phyloP scores from a whole-genome alignment of 2,113 vertebrate genomes.

The Athene noctua region DNA sequence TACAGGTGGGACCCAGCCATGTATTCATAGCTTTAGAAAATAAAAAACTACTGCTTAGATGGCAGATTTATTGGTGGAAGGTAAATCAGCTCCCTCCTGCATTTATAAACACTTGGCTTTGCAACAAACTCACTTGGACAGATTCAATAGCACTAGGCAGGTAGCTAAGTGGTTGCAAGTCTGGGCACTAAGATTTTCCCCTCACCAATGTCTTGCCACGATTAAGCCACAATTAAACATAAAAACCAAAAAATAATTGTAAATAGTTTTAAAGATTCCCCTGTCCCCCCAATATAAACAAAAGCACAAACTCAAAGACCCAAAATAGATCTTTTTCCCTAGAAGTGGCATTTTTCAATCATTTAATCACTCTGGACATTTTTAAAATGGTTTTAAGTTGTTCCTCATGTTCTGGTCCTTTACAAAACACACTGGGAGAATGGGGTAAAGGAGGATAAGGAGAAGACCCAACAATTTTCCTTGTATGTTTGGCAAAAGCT shows the following conservation, averaged over 20 bases:
- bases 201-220: fast-evolving
- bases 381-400: neutral
- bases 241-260: neutral
- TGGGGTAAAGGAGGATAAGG: neutral
- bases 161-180: neutral
- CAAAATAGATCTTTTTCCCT: neutral
- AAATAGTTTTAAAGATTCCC: neutral
- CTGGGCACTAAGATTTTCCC: neutral
- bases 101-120: neutral
- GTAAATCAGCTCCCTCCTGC: neutral
- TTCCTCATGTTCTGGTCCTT: neutral
- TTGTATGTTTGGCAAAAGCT: neutral
- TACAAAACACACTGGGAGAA: neutral
- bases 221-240: neutral
- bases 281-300: neutral
- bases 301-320: neutral
- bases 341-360: neutral
- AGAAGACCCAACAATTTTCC: neutral
- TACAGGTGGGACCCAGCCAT: neutral
- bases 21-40: neutral
- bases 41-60: neutral
- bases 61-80: neutral
- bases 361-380: neutral
- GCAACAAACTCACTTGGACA: fast-evolving
- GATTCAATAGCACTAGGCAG: neutral